These are phyloP conservation scores for Lasioglossum pauxillum DNA, from an alignment of 2,888 invertebrate species.

Conservation along the genomic window DNA sequence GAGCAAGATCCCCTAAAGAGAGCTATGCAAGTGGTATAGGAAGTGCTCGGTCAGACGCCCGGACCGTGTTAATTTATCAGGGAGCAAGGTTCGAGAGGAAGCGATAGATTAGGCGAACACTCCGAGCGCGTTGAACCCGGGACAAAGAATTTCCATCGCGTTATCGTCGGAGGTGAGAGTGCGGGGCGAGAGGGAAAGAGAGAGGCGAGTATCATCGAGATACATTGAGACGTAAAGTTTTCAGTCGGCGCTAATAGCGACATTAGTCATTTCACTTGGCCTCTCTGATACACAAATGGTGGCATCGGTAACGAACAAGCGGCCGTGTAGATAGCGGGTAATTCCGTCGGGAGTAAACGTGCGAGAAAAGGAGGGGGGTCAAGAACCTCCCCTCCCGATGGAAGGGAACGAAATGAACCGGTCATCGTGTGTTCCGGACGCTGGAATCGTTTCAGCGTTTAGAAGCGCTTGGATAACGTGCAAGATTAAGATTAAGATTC, in stretches of 20 bases:
- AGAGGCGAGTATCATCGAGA: conserved; percentile 57
- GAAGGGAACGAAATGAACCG: conserved; percentile 63
- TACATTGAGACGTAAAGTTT: conserved; percentile 76
- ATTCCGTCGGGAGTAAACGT: conserved; percentile 33
- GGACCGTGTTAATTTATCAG: conserved; percentile 11
- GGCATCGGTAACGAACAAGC: conserved; percentile 78
- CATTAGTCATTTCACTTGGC: conserved; percentile 81
- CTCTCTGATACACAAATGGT: conserved; percentile 81
- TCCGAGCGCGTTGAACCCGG: conserved; percentile 10
- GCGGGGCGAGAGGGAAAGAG: background rate
- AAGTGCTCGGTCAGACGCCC: background rate
- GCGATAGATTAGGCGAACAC: conserved; percentile 10
- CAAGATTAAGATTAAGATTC: conserved; percentile 73
- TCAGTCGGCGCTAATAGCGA: conserved; percentile 79
- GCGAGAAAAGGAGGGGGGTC: background rate
- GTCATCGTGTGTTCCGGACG: conserved; percentile 54
- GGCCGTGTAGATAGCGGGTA: conserved; percentile 43
- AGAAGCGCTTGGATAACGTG: conserved; percentile 67
- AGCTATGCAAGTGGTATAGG: background rate
- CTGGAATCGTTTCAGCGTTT: conserved; percentile 73
- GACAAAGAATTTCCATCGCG: conserved; percentile 19
- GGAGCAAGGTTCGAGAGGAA: background rate
- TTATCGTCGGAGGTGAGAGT: conserved; percentile 3
- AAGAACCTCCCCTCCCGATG: background rate
- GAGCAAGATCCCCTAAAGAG: background rate